Conservation (phyloP, 2,797 vertebrate genomes). For the Gymnothorax reevesii region DNA sequence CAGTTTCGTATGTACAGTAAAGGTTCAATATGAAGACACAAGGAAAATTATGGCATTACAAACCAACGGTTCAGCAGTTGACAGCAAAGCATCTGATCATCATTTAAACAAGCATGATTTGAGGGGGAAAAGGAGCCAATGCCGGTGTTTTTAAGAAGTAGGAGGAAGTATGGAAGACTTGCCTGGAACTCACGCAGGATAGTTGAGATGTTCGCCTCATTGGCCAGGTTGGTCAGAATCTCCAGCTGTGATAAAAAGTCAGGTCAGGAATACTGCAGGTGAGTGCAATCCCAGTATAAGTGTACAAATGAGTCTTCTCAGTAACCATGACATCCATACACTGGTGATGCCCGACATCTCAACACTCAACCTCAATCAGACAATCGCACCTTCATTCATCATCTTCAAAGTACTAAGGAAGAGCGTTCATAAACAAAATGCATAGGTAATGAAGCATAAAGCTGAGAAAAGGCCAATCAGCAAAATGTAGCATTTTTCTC, state of each 20-base stretch:
- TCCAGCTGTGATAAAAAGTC: conserved; percentile 80
- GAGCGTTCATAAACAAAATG: neutral
- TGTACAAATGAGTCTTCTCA: neutral
- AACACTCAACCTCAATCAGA: neutral
- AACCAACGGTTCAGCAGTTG: neutral
- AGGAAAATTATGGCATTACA: neutral
- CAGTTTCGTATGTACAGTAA: neutral
- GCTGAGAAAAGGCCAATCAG: neutral
- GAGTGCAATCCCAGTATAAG: neutral
- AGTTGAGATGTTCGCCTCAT: conserved; percentile 93
- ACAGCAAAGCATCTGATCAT: neutral
- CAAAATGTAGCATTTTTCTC: neutral
- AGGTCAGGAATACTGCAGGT: conserved; percentile 8
- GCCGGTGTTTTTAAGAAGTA: neutral
- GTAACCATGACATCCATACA: neutral
- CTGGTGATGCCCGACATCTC: neutral
- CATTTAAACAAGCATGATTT: neutral
- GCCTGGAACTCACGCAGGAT: conserved; percentile 98
- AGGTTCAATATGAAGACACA: neutral
- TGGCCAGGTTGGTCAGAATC: conserved; percentile 94
- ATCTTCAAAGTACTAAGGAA: neutral
- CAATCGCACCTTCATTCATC: neutral
- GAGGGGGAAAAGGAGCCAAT: neutral
- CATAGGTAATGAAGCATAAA: neutral
- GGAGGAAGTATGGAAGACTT: conserved; percentile 45